These are phyloP conservation scores for Chiloscyllium plagiosum DNA, from an alignment of 2,113 vertebrate species.

Conservation along the genomic window DNA sequence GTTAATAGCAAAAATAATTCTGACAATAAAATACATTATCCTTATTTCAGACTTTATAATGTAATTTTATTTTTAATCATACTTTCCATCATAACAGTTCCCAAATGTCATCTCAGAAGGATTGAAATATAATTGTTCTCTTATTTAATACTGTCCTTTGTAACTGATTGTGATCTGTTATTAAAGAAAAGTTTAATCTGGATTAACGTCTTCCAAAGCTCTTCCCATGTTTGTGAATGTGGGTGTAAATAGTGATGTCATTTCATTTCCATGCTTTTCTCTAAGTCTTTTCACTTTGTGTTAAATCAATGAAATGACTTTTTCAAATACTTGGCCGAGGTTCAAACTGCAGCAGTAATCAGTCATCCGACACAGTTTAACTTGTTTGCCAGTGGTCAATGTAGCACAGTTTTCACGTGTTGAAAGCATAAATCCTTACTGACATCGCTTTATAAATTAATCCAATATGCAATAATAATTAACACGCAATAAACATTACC, in stretches of 20 bases:
- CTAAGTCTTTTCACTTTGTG: not conserved
- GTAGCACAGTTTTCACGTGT: not conserved
- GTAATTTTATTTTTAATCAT: slow-evolving; percentile 23
- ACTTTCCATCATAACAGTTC: not conserved
- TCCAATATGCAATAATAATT: not conserved
- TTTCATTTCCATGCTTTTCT: not conserved
- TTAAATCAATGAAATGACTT: slow-evolving; percentile 22
- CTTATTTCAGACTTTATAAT: no score
- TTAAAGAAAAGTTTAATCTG: slow-evolving; percentile 7
- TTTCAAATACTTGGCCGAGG: not conserved
- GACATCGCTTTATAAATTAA: not conserved
- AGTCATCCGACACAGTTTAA: not conserved
- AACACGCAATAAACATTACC: not conserved
- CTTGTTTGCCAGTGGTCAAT: not conserved
- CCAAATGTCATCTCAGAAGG: slow-evolving; percentile 20
- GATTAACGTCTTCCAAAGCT: slow-evolving; percentile 20
- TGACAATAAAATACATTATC: not conserved
- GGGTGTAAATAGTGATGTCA: not conserved
- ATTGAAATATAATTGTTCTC: slow-evolving; percentile 20
- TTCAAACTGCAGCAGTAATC: not conserved
- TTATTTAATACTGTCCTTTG: slow-evolving; percentile 14
- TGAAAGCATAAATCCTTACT: not conserved
- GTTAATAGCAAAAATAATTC: not conserved
- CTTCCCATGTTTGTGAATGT: not conserved
- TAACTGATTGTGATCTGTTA: not conserved